Evolutionary conservation across 2,888 invertebrate species (phyloP).

Genomic region (Laspeyria flexula): DNA sequence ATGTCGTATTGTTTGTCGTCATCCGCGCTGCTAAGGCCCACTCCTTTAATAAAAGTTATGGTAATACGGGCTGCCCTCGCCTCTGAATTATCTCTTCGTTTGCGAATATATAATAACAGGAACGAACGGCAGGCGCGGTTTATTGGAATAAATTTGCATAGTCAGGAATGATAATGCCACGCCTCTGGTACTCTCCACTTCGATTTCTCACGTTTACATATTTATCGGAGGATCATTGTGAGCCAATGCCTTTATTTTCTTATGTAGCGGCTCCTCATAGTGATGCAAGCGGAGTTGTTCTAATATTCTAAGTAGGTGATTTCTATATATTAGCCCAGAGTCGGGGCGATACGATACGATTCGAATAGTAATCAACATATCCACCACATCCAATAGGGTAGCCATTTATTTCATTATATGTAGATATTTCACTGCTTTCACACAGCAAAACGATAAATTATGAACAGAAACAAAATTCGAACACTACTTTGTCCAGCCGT

Average conservation of each 20-base stretch:
- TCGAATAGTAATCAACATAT: too few relatives aligned
- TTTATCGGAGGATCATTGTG: conserved; percentile 78
- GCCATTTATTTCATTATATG: too few relatives aligned
- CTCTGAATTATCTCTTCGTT: conserved; percentile 83
- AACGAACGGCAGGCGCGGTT: conserved; percentile 71
- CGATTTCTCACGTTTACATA: conserved; percentile 82
- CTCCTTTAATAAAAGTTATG: conserved; percentile 86
- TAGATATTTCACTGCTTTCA: too few relatives aligned
- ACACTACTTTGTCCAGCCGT: background rate
- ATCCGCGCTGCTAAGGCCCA: conserved; percentile 63
- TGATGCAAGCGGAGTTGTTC: conserved; percentile 10
- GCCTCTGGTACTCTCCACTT: conserved; percentile 61
- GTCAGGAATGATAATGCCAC: conserved; percentile 74
- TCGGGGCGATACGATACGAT: too few relatives aligned
- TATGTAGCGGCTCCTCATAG: conserved; percentile 53
- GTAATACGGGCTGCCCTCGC: conserved; percentile 76
- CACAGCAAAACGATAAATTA: too few relatives aligned
- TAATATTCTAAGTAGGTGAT: background rate
- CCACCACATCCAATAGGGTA: too few relatives aligned
- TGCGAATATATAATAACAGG: conserved; percentile 85
- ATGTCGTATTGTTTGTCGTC: conserved; percentile 76
- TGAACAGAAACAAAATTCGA: background rate
- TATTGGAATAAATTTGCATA: conserved; percentile 86
- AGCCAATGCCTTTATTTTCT: conserved; percentile 44
- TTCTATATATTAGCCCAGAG: background rate